A percentile compares a stretch with the other conserved stretches of the same genome.
Evolutionary conservation across 1,140 invertebrate genomes (phyloP).

Genomic region (Heliconius eleuchia): DNA sequence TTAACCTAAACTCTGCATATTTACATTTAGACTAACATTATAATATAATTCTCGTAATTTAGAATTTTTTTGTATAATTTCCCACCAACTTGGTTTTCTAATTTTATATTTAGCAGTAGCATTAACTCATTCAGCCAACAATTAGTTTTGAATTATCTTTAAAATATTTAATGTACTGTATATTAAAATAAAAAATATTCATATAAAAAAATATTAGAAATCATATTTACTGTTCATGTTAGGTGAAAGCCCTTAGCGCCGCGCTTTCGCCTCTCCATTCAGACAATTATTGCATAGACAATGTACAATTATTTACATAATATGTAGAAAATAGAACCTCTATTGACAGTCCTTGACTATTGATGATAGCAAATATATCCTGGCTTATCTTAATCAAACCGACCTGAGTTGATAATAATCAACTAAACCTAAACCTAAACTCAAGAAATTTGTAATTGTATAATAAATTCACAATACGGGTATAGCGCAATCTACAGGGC

Average conservation of each 20-base stretch:
- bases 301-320: neutral
- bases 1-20: too few species aligned
- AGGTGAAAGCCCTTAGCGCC: conserved; percentile 12
- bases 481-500: too few species aligned
- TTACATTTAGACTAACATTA: too few species aligned
- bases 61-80: neutral
- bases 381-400: neutral
- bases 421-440: neutral
- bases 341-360: too few species aligned
- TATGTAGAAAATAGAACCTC: neutral
- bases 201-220: neutral
- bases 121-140: neutral
- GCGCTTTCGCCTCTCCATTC: neutral
- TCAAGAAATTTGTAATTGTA: neutral
- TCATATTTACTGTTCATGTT: neutral
- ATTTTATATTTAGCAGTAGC: neutral
- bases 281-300: conserved; percentile 3
- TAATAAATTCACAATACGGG: neutral
- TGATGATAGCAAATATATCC: too few species aligned
- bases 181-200: neutral
- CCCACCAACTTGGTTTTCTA: neutral
- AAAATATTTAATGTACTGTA: neutral
- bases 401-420: neutral
- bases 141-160: neutral
- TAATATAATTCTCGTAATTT: too few species aligned